phyloP scores from a whole-genome alignment of 92 coral and sea anemone genomes.

The Hydrozoanthus gracilis region DNA sequence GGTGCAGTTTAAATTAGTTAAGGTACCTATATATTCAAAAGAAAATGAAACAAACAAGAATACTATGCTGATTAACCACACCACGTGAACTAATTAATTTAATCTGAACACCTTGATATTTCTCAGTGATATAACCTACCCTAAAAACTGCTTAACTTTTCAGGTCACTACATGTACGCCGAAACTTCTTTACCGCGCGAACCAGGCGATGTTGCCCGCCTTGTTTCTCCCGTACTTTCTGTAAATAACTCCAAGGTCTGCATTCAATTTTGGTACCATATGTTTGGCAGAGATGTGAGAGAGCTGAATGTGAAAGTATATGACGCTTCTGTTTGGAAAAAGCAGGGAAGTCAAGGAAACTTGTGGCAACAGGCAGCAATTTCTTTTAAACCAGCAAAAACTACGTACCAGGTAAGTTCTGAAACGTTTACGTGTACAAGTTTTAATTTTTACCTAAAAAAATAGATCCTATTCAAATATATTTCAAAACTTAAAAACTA shows the following conservation, averaged over 20 bases:
- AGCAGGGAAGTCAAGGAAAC: background rate
- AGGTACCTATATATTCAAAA: too few relatives aligned
- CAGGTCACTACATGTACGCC: constrained; percentile 8
- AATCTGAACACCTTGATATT: background rate
- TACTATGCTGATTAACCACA: background rate
- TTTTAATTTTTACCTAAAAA: too few relatives aligned
- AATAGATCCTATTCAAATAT: too few relatives aligned
- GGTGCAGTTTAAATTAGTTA: too few relatives aligned
- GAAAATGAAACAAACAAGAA: too few relatives aligned
- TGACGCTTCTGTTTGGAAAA: background rate
- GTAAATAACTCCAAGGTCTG: background rate
- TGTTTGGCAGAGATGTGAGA: background rate
- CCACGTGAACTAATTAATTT: background rate
- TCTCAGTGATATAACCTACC: background rate
- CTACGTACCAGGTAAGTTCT: constrained; percentile 10
- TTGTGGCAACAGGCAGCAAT: background rate
- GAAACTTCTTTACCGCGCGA: constrained; percentile 12
- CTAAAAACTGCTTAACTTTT: background rate
- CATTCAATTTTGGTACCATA: constrained; percentile 37
- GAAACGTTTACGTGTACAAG: background rate
- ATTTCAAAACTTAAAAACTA: too few relatives aligned
- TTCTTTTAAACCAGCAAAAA: background rate
- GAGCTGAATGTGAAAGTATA: background rate
- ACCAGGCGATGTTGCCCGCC: background rate
- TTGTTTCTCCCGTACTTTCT: background rate